A percentile compares a stretch with the other conserved stretches of the same genome.
phyloP scores from a whole-genome alignment of 2,888 invertebrate species.

The Oscheius sp. region DNA sequence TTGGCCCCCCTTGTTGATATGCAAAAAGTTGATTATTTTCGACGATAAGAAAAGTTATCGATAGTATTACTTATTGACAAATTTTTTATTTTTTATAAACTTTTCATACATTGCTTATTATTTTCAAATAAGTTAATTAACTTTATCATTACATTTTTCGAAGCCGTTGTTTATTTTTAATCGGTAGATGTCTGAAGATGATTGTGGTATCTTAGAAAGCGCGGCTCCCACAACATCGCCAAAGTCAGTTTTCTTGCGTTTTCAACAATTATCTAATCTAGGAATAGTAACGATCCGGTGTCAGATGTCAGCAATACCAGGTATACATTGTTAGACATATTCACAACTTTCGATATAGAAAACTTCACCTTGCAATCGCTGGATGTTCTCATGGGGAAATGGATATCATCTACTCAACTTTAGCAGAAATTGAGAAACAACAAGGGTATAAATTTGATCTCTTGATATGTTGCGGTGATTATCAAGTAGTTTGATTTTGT shows the following conservation, averaged over 20 bases:
- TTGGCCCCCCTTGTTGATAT: conserved; percentile 55
- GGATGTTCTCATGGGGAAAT: conserved; percentile 98
- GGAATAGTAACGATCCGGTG: no score
- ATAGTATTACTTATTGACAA: background rate
- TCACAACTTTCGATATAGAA: background rate
- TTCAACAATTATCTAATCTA: background rate
- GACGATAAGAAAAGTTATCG: conserved; percentile 43
- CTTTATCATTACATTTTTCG: background rate
- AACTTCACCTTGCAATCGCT: conserved; percentile 64
- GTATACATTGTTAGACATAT: background rate
- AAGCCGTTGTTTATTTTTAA: background rate
- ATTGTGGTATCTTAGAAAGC: background rate
- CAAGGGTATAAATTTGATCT: conserved; percentile 87
- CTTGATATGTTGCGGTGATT: conserved; percentile 96
- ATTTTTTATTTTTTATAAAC: background rate
- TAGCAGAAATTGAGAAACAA: conserved; percentile 82
- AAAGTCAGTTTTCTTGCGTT: no score
- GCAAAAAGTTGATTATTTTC: conserved; percentile 62
- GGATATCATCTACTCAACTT: conserved; percentile 90
- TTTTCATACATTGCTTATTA: background rate
- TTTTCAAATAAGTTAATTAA: background rate
- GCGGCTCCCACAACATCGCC: no score
- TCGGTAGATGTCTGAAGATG: conserved; percentile 5
- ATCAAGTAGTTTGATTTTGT: conserved; percentile 74
- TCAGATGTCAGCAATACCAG: background rate